phyloP scores from a whole-genome alignment of 2,888 invertebrate species.

The Metalampra italica region DNA sequence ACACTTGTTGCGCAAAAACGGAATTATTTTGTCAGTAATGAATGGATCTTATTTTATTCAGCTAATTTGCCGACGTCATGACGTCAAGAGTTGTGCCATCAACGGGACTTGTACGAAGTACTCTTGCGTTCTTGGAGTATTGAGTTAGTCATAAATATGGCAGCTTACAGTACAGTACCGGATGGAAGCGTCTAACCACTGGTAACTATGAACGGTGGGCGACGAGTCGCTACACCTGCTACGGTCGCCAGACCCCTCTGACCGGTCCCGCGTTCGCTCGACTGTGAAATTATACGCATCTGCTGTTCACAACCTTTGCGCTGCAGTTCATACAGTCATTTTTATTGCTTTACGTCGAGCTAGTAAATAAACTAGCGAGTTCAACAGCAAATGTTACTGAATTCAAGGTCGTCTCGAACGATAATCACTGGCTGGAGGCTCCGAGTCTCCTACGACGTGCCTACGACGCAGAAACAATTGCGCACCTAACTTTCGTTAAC shows the following conservation, averaged over 20 bases:
- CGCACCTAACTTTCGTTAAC: background rate
- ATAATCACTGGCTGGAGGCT: too few species aligned
- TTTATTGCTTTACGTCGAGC: background rate
- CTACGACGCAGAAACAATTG: background rate
- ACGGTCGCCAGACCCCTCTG: slow-evolving; percentile 53
- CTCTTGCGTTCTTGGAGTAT: too few species aligned
- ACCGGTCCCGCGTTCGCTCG: slow-evolving; percentile 59
- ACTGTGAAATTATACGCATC: slow-evolving; percentile 72
- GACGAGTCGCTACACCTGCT: slow-evolving; percentile 44
- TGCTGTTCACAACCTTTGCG: slow-evolving; percentile 34
- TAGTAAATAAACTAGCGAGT: background rate
- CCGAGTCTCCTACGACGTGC: background rate
- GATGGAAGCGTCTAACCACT: too few species aligned
- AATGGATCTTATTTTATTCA: too few species aligned
- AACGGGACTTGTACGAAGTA: too few species aligned
- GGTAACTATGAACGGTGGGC: background rate
- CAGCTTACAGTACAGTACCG: background rate
- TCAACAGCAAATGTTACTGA: background rate
- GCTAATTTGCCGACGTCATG: too few species aligned
- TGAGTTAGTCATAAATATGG: background rate
- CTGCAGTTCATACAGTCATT: slow-evolving; percentile 3
- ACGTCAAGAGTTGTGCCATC: too few species aligned
- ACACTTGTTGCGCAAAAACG: too few species aligned
- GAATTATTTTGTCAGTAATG: too few species aligned
- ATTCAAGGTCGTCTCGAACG: background rate